Base-by-base conservation (phyloP, 1,140 invertebrate species). In the Tetranychus urticae region DNA sequence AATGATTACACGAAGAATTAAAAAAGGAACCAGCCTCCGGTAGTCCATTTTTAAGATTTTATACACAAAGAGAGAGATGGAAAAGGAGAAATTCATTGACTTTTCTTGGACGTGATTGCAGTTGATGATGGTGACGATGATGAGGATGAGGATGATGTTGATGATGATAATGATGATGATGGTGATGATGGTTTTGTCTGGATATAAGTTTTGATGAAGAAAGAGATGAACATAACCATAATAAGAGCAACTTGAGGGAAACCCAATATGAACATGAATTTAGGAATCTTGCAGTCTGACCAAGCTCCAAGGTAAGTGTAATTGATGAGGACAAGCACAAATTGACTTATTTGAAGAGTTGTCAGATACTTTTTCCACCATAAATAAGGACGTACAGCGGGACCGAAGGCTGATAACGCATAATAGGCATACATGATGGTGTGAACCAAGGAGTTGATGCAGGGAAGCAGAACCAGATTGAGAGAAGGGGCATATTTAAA, bases 401-500 rank as follows among this genome's bases (percentile, higher is more conserved):
- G 76, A n/a, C 77, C 77, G 64, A 78, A 69, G 7, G 77, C 74
- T 0, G 77, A 71, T 50, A 79, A 69, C 45, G 75, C 71, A 66
- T 79, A 79, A 65, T 79, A 79, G 2, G 68, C 66, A 67, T 79
- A 79, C 78, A 79, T 79, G 55, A 78, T 64, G 3, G 74, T 68
- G 65, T 96, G 78, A 1, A 79, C 73, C 52, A 76, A 72, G 33
- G 75, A 73, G 67, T 79, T 79, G 66, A 91, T 74, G 62, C 76
- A 70, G 13, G 71, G 54, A 37, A 64, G 52, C 4, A 64, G 35
- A 13, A 5, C 47, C 10, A 63, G 42, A 39, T 14, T 45, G 7
- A 23, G 45, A 6, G 37, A 58, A 3, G 61, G 64, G 36, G n/a
- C 56, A 39, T 54, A 57, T 50, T 64, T 63, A 6, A 64, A 14